phyloP scores from a whole-genome alignment of 2,888 invertebrate species.

The Strigamia crassipes region DNA sequence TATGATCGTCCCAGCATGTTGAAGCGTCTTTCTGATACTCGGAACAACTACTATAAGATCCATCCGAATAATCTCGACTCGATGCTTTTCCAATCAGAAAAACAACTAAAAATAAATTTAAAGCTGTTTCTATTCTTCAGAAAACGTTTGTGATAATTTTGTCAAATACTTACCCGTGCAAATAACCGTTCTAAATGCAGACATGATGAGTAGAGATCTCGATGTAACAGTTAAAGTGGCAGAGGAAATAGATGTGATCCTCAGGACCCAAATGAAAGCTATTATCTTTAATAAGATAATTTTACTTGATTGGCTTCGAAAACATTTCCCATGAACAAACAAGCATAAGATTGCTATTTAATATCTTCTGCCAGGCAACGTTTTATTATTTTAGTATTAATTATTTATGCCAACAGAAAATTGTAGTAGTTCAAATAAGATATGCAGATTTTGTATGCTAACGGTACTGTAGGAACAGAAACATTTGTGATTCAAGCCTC shows the following conservation, averaged over 20 bases:
- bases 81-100: background rate
- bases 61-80: background rate
- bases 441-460: too few species aligned
- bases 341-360: background rate
- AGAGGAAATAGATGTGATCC: background rate
- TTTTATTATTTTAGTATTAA: too few species aligned
- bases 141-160: background rate
- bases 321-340: slow-evolving; percentile 24
- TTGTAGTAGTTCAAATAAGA: too few species aligned
- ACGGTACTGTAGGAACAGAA: too few species aligned
- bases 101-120: background rate
- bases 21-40: background rate
- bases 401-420: too few species aligned
- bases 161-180: background rate
- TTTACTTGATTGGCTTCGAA: background rate
- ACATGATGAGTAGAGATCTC: background rate
- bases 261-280: background rate
- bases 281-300: slow-evolving; percentile 36
- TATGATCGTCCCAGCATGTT: background rate
- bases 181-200: background rate
- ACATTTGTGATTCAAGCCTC: too few species aligned
- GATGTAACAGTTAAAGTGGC: background rate
- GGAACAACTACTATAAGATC: background rate
- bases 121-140: background rate
- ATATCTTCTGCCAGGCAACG: too few species aligned